Evolutionary conservation across 2,888 invertebrate genomes (phyloP), one percentile per base, ranked within the genome.

Genomic region (Lingula anatina): DNA sequence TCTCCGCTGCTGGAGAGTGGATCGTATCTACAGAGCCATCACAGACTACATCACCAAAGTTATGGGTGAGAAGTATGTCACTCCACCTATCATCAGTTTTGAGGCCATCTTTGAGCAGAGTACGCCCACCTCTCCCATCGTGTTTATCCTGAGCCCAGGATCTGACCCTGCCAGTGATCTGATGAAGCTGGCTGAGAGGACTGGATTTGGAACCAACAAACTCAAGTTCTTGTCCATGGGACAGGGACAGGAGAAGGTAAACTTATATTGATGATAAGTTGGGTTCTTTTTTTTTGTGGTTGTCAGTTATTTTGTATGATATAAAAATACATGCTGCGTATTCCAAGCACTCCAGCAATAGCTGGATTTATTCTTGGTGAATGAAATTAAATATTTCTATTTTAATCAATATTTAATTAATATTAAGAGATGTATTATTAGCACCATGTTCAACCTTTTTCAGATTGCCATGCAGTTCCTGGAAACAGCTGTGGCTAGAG

Each of bases 41-140:
- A 86, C 86, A 27, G 84, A 88, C 71, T 94, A 87, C 75, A 89
- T 93, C 62, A 85, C 84, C 3, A 81, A 83, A 60, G 84, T 84
- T 5, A 89, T 93, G 88, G 90, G 90, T 39, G 89, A 90, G 77
- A 85, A 87, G 73, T 94, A 85, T 70, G 87, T 93, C 52, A 90
- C 89, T 45, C 90, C 94, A 20, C 92, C 93, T 0, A 87, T 88
- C 45, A 83, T 87, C 64, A 91, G 89, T 69, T 84, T 90, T 62
- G 86, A 89, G 56, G 83, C 84, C 65, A 89, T 94, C 63, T 89
- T 83, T 70, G 89, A 91, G 56, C 91, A 92, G 73, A 90, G 90
- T 49, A 84, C 86, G 2, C 89, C 5, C 84, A 87, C 57, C 78
- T 85, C 70, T 4, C 77, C 60, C 24, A 77, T 74, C 74, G 80